phyloP scores from a whole-genome alignment of 2,888 invertebrate genomes.

The Eupithecia tripunctaria region DNA sequence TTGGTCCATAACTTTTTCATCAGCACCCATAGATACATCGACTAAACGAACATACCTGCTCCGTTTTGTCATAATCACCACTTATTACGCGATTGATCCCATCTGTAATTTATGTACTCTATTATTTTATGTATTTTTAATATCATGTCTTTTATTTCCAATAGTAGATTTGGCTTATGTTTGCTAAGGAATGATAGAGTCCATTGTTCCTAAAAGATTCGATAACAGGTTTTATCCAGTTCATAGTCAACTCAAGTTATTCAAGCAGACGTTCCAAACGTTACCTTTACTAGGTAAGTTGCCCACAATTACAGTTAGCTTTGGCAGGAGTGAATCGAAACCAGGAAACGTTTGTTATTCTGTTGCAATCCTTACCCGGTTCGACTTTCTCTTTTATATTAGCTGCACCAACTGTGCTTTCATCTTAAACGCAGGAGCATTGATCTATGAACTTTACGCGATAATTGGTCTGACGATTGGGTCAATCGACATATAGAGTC shows the following conservation, averaged over 20 bases:
- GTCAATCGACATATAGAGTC: no score
- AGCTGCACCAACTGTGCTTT: slow-evolving; percentile 43
- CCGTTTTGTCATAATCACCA: neutral
- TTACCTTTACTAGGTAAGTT: slow-evolving; percentile 26
- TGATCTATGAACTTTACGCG: neutral
- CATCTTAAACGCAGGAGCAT: slow-evolving; percentile 43
- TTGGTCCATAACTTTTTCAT: no score
- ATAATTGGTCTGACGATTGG: neutral
- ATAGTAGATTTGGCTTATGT: neutral
- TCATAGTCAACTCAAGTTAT: slow-evolving; percentile 1
- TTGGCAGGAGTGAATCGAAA: slow-evolving; percentile 51
- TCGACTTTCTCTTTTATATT: slow-evolving; percentile 57
- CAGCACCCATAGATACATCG: no score
- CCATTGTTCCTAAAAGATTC: neutral
- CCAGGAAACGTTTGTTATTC: slow-evolving; percentile 54
- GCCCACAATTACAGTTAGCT: slow-evolving; percentile 52
- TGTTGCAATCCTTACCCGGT: slow-evolving; percentile 52
- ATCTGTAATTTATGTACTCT: neutral
- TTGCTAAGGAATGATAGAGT: neutral
- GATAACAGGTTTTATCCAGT: neutral
- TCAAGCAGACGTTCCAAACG: slow-evolving; percentile 20
- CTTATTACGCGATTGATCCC: no score
- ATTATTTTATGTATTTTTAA: neutral
- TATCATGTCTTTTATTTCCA: neutral
- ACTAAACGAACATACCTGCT: neutral